Base-by-base conservation (phyloP, 2,113 vertebrate species). In the Protomyctophum bolini region DNA sequence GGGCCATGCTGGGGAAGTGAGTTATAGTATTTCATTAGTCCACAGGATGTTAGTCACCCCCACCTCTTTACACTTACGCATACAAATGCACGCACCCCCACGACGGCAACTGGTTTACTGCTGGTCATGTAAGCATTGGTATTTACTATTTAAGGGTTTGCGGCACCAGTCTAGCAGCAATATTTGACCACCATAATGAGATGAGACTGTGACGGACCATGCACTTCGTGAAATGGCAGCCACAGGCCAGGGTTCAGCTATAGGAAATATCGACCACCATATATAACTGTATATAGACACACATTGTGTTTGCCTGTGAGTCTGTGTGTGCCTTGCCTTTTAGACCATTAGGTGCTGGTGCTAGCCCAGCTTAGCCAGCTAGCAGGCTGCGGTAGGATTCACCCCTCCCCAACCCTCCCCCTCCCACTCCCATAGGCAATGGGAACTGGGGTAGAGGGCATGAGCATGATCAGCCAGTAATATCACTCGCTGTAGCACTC, bases 391-490 rank as follows among this genome's bases (percentile, higher is more conserved):
- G 58, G 54, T 14, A 46, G 9, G 59, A 72, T 14, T 63, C 2
- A 11, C 54, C 67, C 75, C 8, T 77, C 72, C 75, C 66, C 70
- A 45, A 2, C 63, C n/a, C 72, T 46, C 21, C 29, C 54, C 14
- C 54, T 7, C 12, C 28, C 74, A 8, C 63, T 61, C 75, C 65
- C 28, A 1, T 14, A 80, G 65, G 73, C 21, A 82, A 73, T 81
- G 76, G 77, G 81, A 88, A 87, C 69, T 89, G 75, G 84, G 75
- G 85, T 79, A 78, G 88, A 81, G 87, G 88, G 71, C 77, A 83
- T 21, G 61, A 80, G 74, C 80, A 75, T 80, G 68, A 68, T 77
- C 74, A 85, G 74, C 87, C 86, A 81, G 79, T 88, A 79, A 81
- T 60, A 84, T 86, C 74, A 0, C 75, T 78, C 70, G 49, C 4